phyloP scores from a whole-genome alignment of 2,113 vertebrate species.

The Daubentonia madagascariensis region DNA sequence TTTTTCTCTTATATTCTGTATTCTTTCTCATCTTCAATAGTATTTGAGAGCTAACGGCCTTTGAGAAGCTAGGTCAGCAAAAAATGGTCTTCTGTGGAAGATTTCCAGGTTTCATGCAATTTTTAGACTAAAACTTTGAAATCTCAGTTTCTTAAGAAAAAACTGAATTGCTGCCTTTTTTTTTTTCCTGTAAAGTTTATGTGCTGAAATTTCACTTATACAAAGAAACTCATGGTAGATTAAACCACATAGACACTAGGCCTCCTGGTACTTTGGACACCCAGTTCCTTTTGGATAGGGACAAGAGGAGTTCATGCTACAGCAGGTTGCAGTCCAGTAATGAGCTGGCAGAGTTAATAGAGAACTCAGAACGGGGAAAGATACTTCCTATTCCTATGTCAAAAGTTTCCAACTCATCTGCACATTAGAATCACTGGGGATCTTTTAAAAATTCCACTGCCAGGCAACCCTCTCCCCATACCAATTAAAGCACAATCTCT shows the following conservation, averaged over 20 bases:
- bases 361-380: neutral
- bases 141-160: neutral
- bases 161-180: neutral
- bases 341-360: neutral
- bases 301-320: neutral
- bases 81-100: neutral
- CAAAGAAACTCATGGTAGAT: neutral
- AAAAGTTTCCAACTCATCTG: neutral
- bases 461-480: neutral
- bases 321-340: neutral
- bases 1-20: neutral
- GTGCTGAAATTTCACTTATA: neutral
- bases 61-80: neutral
- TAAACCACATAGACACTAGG: neutral
- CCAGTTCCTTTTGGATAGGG: neutral
- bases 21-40: neutral
- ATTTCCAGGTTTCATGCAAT: neutral
- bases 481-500: neutral
- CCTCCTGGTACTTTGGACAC: neutral
- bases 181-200: neutral
- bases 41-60: neutral
- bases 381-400: neutral
- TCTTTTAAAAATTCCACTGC: neutral
- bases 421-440: neutral
- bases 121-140: slow-evolving; percentile 13